These are phyloP conservation scores for Baccha elongata DNA, from an alignment of 2,888 invertebrate genomes.

Conservation along the genomic window DNA sequence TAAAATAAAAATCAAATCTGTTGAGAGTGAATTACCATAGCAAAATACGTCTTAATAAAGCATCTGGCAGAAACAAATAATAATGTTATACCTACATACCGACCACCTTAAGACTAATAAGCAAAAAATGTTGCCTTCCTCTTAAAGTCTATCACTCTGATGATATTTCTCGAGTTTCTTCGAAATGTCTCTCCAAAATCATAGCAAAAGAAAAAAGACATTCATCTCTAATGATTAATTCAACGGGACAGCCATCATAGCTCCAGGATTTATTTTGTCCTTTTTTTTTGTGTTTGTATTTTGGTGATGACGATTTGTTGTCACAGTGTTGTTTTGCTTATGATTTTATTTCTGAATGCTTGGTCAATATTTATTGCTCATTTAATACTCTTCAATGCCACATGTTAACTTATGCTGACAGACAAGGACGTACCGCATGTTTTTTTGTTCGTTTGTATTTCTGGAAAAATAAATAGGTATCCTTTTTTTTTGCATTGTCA, in stretches of 20 bases:
- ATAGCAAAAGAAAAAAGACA: slow-evolving; percentile 34
- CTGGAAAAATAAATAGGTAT: background rate
- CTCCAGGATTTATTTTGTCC: background rate
- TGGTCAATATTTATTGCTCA: slow-evolving; percentile 60
- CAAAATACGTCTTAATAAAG: slow-evolving; percentile 2
- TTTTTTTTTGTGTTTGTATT: background rate
- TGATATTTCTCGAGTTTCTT: background rate
- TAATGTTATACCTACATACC: background rate
- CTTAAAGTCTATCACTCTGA: background rate
- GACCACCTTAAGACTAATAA: background rate
- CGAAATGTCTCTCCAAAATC: background rate
- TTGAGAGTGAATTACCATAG: background rate
- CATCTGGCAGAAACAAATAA: background rate
- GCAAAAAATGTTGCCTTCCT: background rate
- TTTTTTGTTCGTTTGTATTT: background rate
- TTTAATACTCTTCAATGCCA: slow-evolving; percentile 48
- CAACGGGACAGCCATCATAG: slow-evolving; percentile 36
- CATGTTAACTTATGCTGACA: slow-evolving; percentile 25
- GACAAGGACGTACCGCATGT: slow-evolving; percentile 42
- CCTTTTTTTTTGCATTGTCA: slow-evolving; percentile 16
- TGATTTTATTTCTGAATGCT: slow-evolving; percentile 25
- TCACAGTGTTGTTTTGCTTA: background rate
- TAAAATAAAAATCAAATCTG: slow-evolving; percentile 11
- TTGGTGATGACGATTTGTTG: background rate
- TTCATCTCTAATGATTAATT: slow-evolving; percentile 51